Conservation (phyloP, 2,888 invertebrate species). For the Silvanus unidentatus region DNA sequence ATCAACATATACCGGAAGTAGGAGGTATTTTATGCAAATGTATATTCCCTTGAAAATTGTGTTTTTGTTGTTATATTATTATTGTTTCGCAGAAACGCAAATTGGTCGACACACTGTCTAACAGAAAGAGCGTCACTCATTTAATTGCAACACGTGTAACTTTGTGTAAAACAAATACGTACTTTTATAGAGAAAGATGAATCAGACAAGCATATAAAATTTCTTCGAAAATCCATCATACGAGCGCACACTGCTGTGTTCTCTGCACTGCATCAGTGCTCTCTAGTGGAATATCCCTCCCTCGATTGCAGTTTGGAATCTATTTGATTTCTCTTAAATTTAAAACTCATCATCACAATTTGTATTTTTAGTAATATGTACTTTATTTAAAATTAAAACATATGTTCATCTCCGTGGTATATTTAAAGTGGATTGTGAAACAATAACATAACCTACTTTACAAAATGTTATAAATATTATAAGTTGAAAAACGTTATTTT, state of each 20-base stretch:
- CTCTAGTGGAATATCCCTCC: too few species aligned
- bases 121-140: neutral
- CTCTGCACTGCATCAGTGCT: too few species aligned
- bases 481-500: too few species aligned
- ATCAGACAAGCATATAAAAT: too few species aligned
- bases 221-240: too few species aligned
- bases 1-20: conserved; percentile 13
- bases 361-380: neutral
- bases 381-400: conserved; percentile 1
- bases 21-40: conserved; percentile 19
- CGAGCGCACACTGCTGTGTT: too few species aligned
- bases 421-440: conserved; percentile 1
- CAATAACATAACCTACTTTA: conserved; percentile 2
- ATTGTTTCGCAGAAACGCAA: conserved; percentile 10
- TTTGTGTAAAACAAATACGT: too few species aligned
- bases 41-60: conserved; percentile 16
- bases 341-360: neutral
- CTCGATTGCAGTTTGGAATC: too few species aligned
- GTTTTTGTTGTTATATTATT: conserved; percentile 6
- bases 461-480: conserved; percentile 1
- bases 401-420: neutral
- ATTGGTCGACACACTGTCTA: conserved; percentile 1
- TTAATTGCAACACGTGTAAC: neutral
- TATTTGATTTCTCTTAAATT: neutral
- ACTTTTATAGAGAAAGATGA: too few species aligned